Conservation (phyloP, 1,140 invertebrate species). For the Nymphalis io region DNA sequence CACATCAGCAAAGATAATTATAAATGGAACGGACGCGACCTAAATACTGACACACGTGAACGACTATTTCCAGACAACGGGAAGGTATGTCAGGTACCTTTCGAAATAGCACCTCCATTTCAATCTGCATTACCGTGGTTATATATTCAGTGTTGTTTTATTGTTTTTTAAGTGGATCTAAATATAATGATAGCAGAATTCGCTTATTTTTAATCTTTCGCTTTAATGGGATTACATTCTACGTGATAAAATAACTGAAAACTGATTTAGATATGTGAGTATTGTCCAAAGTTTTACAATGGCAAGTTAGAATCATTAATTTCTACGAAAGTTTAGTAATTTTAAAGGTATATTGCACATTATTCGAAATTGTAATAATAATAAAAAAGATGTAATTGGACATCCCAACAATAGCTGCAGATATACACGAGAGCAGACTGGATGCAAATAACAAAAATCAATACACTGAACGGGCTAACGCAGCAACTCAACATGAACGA, state of each 20-base stretch:
- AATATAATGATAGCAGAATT: constrained; percentile 3
- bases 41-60: constrained; percentile 66
- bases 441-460: constrained; percentile 80
- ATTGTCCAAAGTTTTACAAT: background rate
- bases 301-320: background rate
- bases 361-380: constrained; percentile 40
- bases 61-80: constrained; percentile 70
- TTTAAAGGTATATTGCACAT: constrained; percentile 16
- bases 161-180: constrained; percentile 20
- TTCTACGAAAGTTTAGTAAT: background rate
- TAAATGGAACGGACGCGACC: constrained; percentile 68
- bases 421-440: constrained; percentile 71
- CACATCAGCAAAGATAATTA: constrained; percentile 69
- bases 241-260: too few species aligned
- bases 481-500: constrained; percentile 66
- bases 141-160: constrained; percentile 37
- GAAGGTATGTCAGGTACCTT: constrained; percentile 68
- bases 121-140: constrained; percentile 38
- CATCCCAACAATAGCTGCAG: constrained; percentile 70
- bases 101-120: constrained; percentile 62
- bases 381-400: constrained; percentile 63
- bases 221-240: too few species aligned
- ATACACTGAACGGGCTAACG: constrained; percentile 64
- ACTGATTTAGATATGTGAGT: background rate
- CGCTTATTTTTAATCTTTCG: background rate